Percentiles rank a stretch among this genome's conserved stretches.
Conservation (phyloP, 2,888 invertebrate species). For the Microdon myrmicae region DNA sequence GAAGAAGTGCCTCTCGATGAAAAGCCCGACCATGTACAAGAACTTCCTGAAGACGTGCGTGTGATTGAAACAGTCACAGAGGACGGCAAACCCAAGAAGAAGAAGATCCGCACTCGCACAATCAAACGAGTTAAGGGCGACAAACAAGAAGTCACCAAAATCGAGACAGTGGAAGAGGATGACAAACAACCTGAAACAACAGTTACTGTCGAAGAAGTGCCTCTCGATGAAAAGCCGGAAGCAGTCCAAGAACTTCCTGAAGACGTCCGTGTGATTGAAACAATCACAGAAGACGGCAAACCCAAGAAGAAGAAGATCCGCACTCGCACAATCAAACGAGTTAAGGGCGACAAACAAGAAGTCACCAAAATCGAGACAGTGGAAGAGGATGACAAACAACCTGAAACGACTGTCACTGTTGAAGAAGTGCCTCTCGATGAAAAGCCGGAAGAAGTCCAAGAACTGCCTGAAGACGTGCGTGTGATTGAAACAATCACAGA, state of each 20-base stretch:
- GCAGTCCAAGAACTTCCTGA: conserved; percentile 59
- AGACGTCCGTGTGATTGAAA: conserved; percentile 65
- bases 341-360: conserved; percentile 60
- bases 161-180: conserved; percentile 59
- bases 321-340: conserved; percentile 62
- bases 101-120: conserved; percentile 53
- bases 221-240: conserved; percentile 53
- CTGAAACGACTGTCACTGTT: conserved; percentile 57
- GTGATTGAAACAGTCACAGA: conserved; percentile 62
- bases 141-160: conserved; percentile 60
- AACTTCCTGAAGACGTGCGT: conserved; percentile 56
- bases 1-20: conserved; percentile 51
- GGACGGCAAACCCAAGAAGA: conserved; percentile 54
- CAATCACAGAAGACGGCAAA: conserved; percentile 62
- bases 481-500: conserved; percentile 37
- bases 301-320: conserved; percentile 59
- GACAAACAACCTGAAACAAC: conserved; percentile 59
- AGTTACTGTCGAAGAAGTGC: conserved; percentile 50
- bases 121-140: conserved; percentile 53
- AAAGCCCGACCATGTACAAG: conserved; percentile 53
- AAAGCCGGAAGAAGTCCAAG: conserved; percentile 54
- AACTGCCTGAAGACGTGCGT: conserved; percentile 59
- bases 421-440: conserved; percentile 46
- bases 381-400: conserved; percentile 61
- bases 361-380: conserved; percentile 63